phyloP scores from a whole-genome alignment of 2,888 invertebrate genomes.

The Branchipolynoe longqiensis region DNA sequence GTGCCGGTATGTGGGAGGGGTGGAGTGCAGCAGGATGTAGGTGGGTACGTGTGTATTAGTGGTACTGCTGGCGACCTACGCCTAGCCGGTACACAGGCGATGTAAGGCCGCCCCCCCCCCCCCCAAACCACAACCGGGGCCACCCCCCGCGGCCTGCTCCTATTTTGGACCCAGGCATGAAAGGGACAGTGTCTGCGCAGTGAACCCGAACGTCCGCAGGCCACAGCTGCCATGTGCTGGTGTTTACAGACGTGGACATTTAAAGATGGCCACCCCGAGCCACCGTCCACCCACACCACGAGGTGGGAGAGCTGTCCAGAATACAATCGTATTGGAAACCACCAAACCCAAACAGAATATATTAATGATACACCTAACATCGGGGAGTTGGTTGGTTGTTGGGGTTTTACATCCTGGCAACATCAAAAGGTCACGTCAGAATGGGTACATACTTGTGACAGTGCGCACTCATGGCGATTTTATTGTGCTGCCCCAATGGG shows the following conservation, averaged over 20 bases:
- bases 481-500: too few relatives aligned
- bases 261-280: slow-evolving; percentile 46
- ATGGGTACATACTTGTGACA: too few relatives aligned
- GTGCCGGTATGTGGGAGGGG: too few relatives aligned
- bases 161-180: slow-evolving; percentile 52
- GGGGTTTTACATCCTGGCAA: too few relatives aligned
- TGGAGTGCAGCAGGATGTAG: not conserved
- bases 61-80: slow-evolving; percentile 8
- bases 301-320: not conserved
- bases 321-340: too few relatives aligned
- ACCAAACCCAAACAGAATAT: too few relatives aligned
- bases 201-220: slow-evolving; percentile 31
- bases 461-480: too few relatives aligned
- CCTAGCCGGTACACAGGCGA: not conserved
- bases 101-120: slow-evolving; percentile 10
- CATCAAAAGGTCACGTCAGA: too few relatives aligned
- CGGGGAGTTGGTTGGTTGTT: too few relatives aligned
- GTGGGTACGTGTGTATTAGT: too few relatives aligned
- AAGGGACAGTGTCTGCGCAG: slow-evolving; percentile 48
- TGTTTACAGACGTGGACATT: slow-evolving; percentile 44
- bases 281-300: not conserved
- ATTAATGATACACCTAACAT: too few relatives aligned
- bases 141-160: not conserved
- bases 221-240: slow-evolving; percentile 52
- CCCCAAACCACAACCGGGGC: not conserved